Percentiles rank a stretch among this genome's conserved stretches.
phyloP scores from a whole-genome alignment of 2,113 vertebrate genomes.

The Callospermophilus lateralis region DNA sequence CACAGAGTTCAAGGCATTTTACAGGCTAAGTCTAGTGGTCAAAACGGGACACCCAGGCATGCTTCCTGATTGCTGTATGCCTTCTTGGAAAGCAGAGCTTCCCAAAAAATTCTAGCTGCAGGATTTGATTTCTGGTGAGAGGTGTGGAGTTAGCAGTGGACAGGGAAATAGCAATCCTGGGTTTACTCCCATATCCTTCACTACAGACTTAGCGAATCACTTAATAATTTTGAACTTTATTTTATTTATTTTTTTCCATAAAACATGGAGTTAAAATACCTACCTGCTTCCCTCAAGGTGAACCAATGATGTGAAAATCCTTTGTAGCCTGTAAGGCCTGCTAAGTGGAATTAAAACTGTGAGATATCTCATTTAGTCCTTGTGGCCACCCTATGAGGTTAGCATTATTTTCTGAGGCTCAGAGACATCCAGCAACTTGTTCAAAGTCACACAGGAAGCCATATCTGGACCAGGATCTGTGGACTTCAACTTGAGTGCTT shows the following conservation, averaged over 20 bases:
- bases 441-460: constrained; percentile 29
- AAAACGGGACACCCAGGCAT: background rate
- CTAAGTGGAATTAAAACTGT: background rate
- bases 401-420: background rate
- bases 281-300: background rate
- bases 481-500: constrained; percentile 4
- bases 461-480: background rate
- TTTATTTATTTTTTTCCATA: background rate
- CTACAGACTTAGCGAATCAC: background rate
- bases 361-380: background rate
- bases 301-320: constrained; percentile 37
- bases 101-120: background rate
- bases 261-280: background rate
- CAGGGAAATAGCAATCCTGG: background rate
- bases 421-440: background rate
- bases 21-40: background rate
- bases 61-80: background rate
- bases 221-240: background rate
- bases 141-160: background rate
- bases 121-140: background rate
- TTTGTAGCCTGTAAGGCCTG: background rate
- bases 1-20: background rate
- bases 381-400: background rate
- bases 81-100: background rate
- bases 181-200: background rate